Base-by-base conservation (phyloP, 2,797 vertebrate genomes). In the Potorous gilbertii region DNA sequence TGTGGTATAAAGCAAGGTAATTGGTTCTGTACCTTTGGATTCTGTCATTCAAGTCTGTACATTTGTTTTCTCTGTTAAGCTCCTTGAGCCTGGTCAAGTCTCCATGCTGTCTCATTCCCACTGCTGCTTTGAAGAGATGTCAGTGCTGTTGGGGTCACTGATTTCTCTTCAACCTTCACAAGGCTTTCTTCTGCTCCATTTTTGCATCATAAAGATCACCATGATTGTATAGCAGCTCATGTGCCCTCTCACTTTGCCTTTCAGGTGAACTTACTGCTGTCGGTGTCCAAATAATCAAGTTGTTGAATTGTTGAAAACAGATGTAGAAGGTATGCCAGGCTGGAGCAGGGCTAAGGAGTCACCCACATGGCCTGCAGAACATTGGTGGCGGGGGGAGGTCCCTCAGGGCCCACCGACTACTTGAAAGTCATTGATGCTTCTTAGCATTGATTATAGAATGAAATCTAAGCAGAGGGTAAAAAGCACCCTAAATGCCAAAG, bases 201-300 rank as follows among this genome's bases (percentile, higher is more conserved):
- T 93, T 46, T 55, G 87, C 91, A 56, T 50, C 57, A 13, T 74
- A 3, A 62, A 46, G 62, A 10, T 57, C 92, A 40, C 34, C 66
- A 55, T 11, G 34, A 81, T 81, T 92, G 56, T 31, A 52, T 11
- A 55, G 92, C 46, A 59, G 74, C 95, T 98, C 94, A 98, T 0
- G 0, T 0, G 31, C 55, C 6, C 92, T 96, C 96, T 96, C 0
- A 14, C 81, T 95, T 97, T 97, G 91, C 96, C 54, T 99, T 99
- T 97, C 98, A 99, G 99, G 98, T 99, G 97, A 99, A 99, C 97
- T 98, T 99, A 57, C 98, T 99, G 97, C 98, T 99, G 95, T 99
- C 99, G 0, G 98, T 99, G 97, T 99, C 99, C 98, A 99, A 99
- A 96, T 99, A 99, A 98, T 95, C 95, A 27, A 94, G 0, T 91